Evolutionary conservation across 2,888 invertebrate genomes (phyloP), one percentile per base, ranked within the genome.

Genomic region (Embidobia sp.): DNA sequence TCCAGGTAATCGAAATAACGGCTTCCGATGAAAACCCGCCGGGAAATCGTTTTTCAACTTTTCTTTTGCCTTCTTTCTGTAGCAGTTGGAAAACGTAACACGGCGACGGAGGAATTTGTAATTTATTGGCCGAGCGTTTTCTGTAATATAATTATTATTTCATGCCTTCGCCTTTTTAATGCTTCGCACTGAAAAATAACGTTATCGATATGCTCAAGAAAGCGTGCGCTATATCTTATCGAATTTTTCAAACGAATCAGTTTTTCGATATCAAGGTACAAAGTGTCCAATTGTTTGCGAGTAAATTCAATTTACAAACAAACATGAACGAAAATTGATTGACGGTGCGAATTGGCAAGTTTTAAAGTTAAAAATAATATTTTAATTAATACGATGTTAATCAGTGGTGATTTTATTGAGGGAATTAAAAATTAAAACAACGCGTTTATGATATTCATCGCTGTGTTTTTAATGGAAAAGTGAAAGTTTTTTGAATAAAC

Each of bases 191-290:
- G 18, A 57, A 59, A 46, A 48, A 59, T 33, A 22, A 19, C 35
- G 48, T 57, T 69, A 67, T 55, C 57, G 48, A 27, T 19, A 22
- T 26, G 49, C 7, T 27, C 40, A 55, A 35, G 46, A 64, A 42
- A 64, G 51, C 27, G 44, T 64, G n/a, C 35, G 42, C 40, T 16
- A 10, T 63, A 66, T 66, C 66, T 66, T 67, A 67, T 67, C 67
- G 40, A 3, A 35, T 48, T 46, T 66, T 53, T 66, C 66, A 44
- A 53, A 55, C 29, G 53, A 55, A 37, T 66, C 31, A 53, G 37
- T 66, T 66, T 46, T 29, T 66, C 19, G 46, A 66, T 66, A 66
- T 46, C 53, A 55, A 19, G 19, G 66, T 66, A 53, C 55, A 66
- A 66, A 66, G 55, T 53, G 44, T 53, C 16, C 31, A 44, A 64